phyloP scores from a whole-genome alignment of 1,140 invertebrate genomes.

The Acarapis woodi region DNA sequence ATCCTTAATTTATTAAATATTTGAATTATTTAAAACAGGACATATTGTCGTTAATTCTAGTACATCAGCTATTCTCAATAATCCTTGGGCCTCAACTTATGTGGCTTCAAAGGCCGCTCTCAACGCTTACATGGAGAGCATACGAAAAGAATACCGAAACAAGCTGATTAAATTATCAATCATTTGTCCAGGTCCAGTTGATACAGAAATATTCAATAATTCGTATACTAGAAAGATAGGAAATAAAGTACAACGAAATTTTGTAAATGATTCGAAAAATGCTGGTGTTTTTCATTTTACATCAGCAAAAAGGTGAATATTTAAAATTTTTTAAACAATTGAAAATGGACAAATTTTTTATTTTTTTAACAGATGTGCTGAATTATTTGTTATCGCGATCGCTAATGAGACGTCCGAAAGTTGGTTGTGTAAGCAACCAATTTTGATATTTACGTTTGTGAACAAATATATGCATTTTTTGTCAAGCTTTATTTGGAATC shows the following conservation, averaged over 20 bases:
- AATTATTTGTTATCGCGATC: background rate
- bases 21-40: no score
- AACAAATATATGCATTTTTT: no score
- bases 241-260: no score
- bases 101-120: slow-evolving; percentile 46
- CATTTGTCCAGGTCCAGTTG: slow-evolving; percentile 41
- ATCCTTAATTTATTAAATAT: no score
- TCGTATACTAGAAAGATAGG: slow-evolving; percentile 34
- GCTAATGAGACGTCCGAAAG: background rate
- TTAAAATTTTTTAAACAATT: no score
- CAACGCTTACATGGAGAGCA: slow-evolving; percentile 37
- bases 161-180: slow-evolving; percentile 28
- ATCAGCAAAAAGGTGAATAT: no score
- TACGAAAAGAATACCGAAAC: slow-evolving; percentile 29
- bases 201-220: slow-evolving; percentile 34
- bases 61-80: slow-evolving; percentile 29
- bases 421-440: background rate
- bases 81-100: slow-evolving; percentile 24
- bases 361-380: background rate
- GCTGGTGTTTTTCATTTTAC: no score
- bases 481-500: no score
- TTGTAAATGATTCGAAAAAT: no score
- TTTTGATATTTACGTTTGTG: no score
- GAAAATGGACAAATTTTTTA: no score
- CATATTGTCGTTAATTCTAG: slow-evolving; percentile 42